These are phyloP conservation scores for Drosophila virilis DNA, from an alignment of 1,140 invertebrate genomes.

Conservation along the genomic window DNA sequence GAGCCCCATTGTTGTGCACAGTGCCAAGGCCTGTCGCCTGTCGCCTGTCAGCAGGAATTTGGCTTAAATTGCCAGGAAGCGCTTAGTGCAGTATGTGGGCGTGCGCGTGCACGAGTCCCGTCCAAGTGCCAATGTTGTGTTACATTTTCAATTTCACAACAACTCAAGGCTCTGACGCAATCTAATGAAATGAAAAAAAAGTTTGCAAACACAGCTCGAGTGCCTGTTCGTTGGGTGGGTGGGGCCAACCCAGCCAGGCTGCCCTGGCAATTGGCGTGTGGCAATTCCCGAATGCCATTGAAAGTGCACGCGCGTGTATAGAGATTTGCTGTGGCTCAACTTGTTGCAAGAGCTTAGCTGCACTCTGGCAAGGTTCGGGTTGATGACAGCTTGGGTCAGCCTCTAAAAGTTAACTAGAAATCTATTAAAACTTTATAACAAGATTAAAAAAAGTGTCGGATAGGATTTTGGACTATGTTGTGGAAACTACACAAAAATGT, in stretches of 20 bases:
- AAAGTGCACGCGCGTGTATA: slow-evolving; percentile 4
- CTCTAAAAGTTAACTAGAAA: no score
- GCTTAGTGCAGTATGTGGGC: background rate
- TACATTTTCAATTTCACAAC: slow-evolving; percentile 68
- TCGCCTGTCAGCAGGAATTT: slow-evolving; percentile 59
- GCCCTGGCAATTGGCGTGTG: background rate
- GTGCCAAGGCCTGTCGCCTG: slow-evolving; percentile 25
- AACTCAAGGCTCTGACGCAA: slow-evolving; percentile 53
- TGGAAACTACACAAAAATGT: no score
- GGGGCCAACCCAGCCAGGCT: no score
- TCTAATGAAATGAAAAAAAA: slow-evolving; percentile 61
- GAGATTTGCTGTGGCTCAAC: slow-evolving; percentile 23
- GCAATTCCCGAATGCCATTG: slow-evolving; percentile 8
- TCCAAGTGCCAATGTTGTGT: slow-evolving; percentile 37
- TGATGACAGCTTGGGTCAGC: no score
- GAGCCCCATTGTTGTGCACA: slow-evolving; percentile 23
- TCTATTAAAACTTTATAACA: no score
- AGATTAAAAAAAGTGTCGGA: no score
- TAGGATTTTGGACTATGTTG: no score
- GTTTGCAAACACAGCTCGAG: slow-evolving; percentile 14
- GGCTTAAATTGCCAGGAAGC: slow-evolving; percentile 68
- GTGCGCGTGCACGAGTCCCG: background rate
- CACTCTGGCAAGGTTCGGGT: no score
- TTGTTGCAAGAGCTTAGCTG: slow-evolving; percentile 22
- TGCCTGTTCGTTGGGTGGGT: background rate